A percentile compares a stretch with the other conserved stretches of the same genome.
phyloP scores from a whole-genome alignment of 2,797 vertebrate genomes.

The Sylvilagus floridanus region DNA sequence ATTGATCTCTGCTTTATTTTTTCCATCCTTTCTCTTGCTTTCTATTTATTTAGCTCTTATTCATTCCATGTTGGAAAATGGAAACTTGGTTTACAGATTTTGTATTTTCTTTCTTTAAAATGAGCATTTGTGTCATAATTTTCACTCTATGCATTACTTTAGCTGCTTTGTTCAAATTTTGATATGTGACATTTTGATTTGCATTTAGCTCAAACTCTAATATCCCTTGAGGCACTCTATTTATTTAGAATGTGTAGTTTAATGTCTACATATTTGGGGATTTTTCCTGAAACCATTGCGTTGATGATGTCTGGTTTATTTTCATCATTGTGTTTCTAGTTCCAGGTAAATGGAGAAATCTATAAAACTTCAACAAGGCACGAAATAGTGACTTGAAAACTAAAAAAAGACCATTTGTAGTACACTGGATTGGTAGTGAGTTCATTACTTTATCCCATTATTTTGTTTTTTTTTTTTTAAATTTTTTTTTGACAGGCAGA shows the following conservation, averaged over 20 bases:
- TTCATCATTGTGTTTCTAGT: background rate
- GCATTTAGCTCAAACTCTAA: background rate
- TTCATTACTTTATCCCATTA: background rate
- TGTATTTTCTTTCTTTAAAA: background rate
- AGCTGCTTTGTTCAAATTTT: constrained; percentile 33
- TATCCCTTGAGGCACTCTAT: background rate
- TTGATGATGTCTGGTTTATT: background rate
- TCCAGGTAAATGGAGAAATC: background rate
- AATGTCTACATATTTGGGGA: background rate
- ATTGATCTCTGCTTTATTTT: background rate
- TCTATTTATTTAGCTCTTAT: background rate
- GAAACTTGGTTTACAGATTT: background rate
- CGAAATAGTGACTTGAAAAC: background rate
- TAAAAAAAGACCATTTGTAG: background rate
- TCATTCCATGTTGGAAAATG: background rate
- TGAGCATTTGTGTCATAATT: background rate
- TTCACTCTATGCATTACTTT: background rate
- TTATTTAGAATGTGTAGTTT: background rate
- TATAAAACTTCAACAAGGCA: background rate
- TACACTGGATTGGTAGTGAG: background rate
- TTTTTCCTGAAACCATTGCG: background rate
- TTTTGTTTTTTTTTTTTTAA: background rate
- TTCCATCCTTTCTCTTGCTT: background rate
- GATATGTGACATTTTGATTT: background rate
- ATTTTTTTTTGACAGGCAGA: too few relatives aligned